A percentile compares a stretch with the other conserved stretches of the same genome.
These are phyloP conservation scores for Python bivittatus DNA, from an alignment of 2,113 vertebrate species.

Conservation along the genomic window DNA sequence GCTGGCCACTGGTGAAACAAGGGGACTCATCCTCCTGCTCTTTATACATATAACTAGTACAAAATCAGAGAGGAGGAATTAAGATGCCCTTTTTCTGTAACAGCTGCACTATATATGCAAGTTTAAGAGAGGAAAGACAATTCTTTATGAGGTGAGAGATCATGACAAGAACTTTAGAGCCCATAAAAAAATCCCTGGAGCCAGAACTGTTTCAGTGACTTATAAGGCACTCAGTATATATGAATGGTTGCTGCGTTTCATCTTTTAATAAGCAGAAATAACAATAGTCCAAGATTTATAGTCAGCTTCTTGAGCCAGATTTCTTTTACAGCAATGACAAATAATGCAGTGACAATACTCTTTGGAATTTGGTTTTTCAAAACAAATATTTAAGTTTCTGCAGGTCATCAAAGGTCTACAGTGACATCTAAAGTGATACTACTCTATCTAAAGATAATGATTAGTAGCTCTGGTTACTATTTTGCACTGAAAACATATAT, in stretches of 20 bases:
- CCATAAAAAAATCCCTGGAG: not conserved
- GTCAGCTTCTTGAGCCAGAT: not conserved
- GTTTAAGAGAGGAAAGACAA: not conserved
- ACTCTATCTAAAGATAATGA: not conserved
- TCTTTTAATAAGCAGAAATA: not conserved
- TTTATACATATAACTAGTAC: not conserved
- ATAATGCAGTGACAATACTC: constrained; percentile 31
- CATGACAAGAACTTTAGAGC: not conserved
- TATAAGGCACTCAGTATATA: not conserved
- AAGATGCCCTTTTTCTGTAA: not conserved
- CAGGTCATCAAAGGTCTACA: constrained; percentile 44
- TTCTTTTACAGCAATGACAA: constrained; percentile 10
- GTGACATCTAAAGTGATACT: constrained; percentile 3
- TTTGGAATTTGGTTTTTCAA: constrained; percentile 61
- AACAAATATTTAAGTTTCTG: constrained; percentile 58
- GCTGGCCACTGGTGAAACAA: too few relatives aligned
- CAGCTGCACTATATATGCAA: not conserved
- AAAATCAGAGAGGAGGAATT: not conserved
- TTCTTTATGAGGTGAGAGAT: not conserved
- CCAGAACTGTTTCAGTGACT: not conserved
- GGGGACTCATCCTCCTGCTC: not conserved
- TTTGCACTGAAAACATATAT: not conserved
- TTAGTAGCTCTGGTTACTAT: not conserved
- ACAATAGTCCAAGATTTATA: not conserved
- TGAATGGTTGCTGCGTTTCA: not conserved